These are phyloP conservation scores for Sylvia atricapilla DNA, from an alignment of 2,113 vertebrate genomes.

Conservation along the genomic window DNA sequence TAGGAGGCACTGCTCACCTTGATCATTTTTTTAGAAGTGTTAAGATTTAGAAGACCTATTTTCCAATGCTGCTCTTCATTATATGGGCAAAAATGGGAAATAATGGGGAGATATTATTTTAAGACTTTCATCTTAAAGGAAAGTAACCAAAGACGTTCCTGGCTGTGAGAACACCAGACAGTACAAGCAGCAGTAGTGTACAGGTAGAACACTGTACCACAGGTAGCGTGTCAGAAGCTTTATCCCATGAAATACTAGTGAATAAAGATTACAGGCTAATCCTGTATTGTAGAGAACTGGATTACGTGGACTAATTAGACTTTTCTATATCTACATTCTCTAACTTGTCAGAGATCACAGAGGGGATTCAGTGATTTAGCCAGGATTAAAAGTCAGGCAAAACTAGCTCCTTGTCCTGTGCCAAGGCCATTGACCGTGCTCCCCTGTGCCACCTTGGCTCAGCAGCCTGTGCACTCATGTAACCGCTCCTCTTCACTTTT, in stretches of 20 bases:
- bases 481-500: accelerated
- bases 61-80: not conserved
- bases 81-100: not conserved
- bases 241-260: not conserved
- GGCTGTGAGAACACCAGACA: not conserved
- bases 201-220: not conserved
- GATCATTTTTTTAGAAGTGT: not conserved
- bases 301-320: constrained; percentile 26
- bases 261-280: constrained; percentile 45
- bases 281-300: not conserved
- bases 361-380: constrained; percentile 1
- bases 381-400: constrained; percentile 18
- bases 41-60: not conserved
- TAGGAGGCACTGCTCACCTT: not conserved
- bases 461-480: accelerated
- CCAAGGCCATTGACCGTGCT: not conserved
- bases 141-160: not conserved
- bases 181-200: not conserved
- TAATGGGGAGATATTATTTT: not conserved
- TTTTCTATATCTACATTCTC: constrained; percentile 19
- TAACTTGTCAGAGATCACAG: constrained; percentile 31
- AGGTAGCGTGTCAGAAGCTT: not conserved
- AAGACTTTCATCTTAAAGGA: not conserved
- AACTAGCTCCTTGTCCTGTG: not conserved
- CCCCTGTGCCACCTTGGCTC: not conserved